These are phyloP conservation scores for Molossus alvarezi DNA, from an alignment of 2,797 vertebrate genomes.

Conservation along the genomic window DNA sequence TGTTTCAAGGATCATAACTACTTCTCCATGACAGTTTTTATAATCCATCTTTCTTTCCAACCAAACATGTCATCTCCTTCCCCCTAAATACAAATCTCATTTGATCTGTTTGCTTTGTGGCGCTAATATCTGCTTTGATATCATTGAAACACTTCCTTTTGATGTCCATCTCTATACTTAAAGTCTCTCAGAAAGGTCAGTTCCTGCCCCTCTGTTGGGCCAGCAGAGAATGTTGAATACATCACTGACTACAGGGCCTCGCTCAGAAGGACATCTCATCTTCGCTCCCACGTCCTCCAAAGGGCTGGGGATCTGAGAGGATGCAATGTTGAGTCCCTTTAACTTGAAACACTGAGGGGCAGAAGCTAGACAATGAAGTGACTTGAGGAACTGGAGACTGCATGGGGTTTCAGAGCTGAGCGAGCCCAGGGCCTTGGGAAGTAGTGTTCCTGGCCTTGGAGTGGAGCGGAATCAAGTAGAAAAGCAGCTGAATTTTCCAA, in stretches of 20 bases:
- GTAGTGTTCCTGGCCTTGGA: neutral
- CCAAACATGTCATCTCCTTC: neutral
- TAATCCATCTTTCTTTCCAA: neutral
- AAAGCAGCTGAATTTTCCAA: neutral
- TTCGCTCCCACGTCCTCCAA: neutral
- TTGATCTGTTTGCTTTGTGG: neutral
- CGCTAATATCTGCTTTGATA: neutral
- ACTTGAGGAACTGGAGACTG: neutral
- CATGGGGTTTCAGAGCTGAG: neutral
- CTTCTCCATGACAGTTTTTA: neutral
- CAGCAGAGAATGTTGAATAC: neutral
- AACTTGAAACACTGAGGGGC: neutral
- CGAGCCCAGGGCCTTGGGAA: neutral
- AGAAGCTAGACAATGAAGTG: neutral
- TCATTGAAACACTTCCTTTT: neutral
- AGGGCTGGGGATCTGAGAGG: neutral
- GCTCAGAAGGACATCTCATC: neutral
- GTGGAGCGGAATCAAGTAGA: neutral
- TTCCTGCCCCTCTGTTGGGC: neutral
- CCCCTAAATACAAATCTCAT: neutral
- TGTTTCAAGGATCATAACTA: neutral
- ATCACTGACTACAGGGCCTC: neutral
- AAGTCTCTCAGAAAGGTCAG: neutral
- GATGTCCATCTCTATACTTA: neutral
- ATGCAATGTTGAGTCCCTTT: neutral